These are phyloP conservation scores for Heteromormyrus szaboi DNA, from an alignment of 2,797 vertebrate genomes.

Conservation along the genomic window DNA sequence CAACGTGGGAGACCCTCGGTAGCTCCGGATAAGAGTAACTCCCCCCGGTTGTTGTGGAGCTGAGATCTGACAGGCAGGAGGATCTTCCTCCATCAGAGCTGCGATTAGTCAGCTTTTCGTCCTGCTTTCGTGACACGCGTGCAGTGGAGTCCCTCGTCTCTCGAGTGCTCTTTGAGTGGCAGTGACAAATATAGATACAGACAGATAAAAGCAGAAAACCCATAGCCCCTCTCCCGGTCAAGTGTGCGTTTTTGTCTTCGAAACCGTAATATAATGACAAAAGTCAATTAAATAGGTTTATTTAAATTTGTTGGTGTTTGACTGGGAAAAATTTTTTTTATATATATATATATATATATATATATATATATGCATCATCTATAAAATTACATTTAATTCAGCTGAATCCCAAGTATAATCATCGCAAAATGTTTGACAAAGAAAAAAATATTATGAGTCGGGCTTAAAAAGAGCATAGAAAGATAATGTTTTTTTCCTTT, in stretches of 20 bases:
- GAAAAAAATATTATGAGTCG: background rate
- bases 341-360: too few species aligned
- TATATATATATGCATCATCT: background rate
- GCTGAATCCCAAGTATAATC: background rate
- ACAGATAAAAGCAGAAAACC: background rate
- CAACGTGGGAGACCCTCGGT: constrained; percentile 55
- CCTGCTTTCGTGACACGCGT: background rate
- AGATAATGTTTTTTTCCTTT: background rate
- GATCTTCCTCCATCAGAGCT: background rate
- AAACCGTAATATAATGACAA: background rate
- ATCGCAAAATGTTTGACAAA: background rate
- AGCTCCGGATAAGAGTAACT: constrained; percentile 59
- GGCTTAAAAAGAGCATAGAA: background rate
- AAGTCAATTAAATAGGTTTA: background rate
- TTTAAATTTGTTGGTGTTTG: background rate
- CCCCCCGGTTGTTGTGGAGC: constrained; percentile 34
- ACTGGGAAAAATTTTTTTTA: too few species aligned
- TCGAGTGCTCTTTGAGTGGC: background rate
- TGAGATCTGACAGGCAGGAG: background rate
- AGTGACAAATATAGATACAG: background rate
- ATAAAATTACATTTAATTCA: background rate
- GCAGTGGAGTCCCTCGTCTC: background rate
- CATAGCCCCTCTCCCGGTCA: background rate
- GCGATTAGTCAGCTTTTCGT: background rate
- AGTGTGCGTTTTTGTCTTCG: background rate